phyloP scores from a whole-genome alignment of 1,140 invertebrate genomes.

The Dendroctonus ponderosae region DNA sequence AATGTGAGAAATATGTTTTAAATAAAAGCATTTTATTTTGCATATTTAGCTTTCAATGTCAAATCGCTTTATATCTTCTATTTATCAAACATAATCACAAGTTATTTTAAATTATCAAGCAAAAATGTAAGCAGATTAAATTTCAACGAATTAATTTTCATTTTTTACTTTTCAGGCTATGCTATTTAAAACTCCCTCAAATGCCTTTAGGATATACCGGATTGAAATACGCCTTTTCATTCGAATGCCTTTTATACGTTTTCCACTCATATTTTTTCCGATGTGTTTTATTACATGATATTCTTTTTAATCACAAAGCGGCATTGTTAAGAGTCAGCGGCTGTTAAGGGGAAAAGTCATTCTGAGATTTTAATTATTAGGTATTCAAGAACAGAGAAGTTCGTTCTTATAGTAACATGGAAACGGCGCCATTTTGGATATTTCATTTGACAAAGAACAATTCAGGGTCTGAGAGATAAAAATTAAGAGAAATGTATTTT shows the following conservation, averaged over 20 bases:
- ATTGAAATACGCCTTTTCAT: conserved; percentile 25
- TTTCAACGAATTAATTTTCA: too few relatives aligned
- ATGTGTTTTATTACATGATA: conserved; percentile 31
- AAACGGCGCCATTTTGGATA: conserved; percentile 25
- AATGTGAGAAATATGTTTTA: too few relatives aligned
- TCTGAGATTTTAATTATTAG: conserved; percentile 26
- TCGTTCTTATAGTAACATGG: conserved; percentile 15
- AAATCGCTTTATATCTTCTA: too few relatives aligned
- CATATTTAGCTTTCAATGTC: too few relatives aligned
- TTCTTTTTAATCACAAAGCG: conserved; percentile 22
- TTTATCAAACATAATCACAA: too few relatives aligned
- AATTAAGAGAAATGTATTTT: not conserved
- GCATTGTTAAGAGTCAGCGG: conserved; percentile 20
- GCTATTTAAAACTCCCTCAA: too few relatives aligned
- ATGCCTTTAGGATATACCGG: not conserved
- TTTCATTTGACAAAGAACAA: conserved; percentile 18
- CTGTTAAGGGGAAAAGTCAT: conserved; percentile 21
- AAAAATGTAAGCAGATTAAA: too few relatives aligned
- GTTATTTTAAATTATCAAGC: too few relatives aligned
- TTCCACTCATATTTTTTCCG: conserved; percentile 25
- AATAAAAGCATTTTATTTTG: too few relatives aligned
- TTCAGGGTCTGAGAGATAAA: conserved; percentile 11
- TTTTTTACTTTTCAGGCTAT: too few relatives aligned
- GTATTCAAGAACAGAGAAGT: conserved; percentile 22
- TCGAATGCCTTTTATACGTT: conserved; percentile 25